phyloP scores from a whole-genome alignment of 2,888 invertebrate species.

The Dicranocentrus wangi region DNA sequence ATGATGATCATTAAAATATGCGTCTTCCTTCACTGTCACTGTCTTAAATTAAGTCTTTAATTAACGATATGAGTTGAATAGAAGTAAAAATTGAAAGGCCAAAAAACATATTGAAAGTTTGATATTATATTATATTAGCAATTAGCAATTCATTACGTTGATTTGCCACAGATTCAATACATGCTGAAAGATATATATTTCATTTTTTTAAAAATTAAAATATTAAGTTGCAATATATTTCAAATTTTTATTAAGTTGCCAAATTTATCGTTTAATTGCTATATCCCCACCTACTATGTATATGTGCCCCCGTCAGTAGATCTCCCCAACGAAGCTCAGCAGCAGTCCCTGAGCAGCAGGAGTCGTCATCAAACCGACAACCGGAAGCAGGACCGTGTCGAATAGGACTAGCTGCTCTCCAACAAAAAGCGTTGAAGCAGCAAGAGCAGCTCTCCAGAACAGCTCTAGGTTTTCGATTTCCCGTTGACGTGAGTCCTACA shows the following conservation, averaged over 20 bases:
- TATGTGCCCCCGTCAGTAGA: constrained; percentile 46
- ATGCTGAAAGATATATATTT: too few relatives aligned
- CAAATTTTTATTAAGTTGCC: constrained; percentile 32
- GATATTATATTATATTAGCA: too few relatives aligned
- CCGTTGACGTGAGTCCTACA: constrained; percentile 70
- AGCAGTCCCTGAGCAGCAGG: constrained; percentile 49
- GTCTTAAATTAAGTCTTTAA: too few relatives aligned
- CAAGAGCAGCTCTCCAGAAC: constrained; percentile 76
- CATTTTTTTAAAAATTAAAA: too few relatives aligned
- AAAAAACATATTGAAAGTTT: too few relatives aligned
- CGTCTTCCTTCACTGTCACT: too few relatives aligned
- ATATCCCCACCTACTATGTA: constrained; percentile 9
- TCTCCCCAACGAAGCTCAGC: constrained; percentile 64
- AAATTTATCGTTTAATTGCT: constrained; percentile 22
- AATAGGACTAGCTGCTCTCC: constrained; percentile 85
- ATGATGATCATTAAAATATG: too few relatives aligned
- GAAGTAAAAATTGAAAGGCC: too few relatives aligned
- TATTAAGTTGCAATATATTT: too few relatives aligned
- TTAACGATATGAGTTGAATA: too few relatives aligned
- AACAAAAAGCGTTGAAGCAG: constrained; percentile 81
- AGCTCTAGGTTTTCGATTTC: constrained; percentile 71
- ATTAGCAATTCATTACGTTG: too few relatives aligned
- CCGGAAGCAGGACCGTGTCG: constrained; percentile 73
- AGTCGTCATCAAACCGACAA: constrained; percentile 46
- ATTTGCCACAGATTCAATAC: too few relatives aligned